These are phyloP conservation scores for Pangasius krempfi DNA, from an alignment of 2,797 vertebrate species.

Conservation along the genomic window DNA sequence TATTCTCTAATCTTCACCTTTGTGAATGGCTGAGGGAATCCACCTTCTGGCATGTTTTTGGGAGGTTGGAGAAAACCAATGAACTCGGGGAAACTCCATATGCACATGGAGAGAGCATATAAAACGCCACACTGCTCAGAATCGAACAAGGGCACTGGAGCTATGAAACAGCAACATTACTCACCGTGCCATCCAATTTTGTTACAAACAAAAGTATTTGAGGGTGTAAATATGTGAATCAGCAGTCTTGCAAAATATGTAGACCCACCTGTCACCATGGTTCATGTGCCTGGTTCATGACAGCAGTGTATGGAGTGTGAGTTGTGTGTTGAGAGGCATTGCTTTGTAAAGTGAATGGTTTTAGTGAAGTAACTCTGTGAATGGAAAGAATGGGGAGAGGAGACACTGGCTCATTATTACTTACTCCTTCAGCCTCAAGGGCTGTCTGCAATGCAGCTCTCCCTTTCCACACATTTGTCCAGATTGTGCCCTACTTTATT, in stretches of 20 bases:
- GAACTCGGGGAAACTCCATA: background rate
- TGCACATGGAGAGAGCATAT: background rate
- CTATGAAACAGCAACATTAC: background rate
- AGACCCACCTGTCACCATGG: background rate
- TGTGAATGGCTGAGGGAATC: background rate
- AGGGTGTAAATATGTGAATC: background rate
- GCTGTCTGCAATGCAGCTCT: conserved; percentile 94
- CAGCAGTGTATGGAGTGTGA: background rate
- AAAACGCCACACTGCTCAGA: background rate
- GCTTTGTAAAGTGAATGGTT: conserved; percentile 55
- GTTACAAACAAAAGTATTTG: background rate
- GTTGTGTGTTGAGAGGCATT: background rate
- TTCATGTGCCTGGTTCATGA: background rate
- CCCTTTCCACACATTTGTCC: conserved; percentile 73
- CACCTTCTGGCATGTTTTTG: background rate
- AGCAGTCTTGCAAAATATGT: background rate
- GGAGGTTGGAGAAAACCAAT: background rate
- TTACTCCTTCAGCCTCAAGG: conserved; percentile 81
- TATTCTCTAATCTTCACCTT: background rate
- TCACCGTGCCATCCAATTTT: background rate
- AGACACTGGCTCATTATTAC: conserved; percentile 71
- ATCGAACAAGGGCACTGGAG: background rate
- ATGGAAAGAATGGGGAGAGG: conserved; percentile 67
- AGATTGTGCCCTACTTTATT: conserved; percentile 83
- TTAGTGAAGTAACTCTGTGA: conserved; percentile 72